Conservation (phyloP, 2,797 vertebrate species). For the Sciurus vulgaris region DNA sequence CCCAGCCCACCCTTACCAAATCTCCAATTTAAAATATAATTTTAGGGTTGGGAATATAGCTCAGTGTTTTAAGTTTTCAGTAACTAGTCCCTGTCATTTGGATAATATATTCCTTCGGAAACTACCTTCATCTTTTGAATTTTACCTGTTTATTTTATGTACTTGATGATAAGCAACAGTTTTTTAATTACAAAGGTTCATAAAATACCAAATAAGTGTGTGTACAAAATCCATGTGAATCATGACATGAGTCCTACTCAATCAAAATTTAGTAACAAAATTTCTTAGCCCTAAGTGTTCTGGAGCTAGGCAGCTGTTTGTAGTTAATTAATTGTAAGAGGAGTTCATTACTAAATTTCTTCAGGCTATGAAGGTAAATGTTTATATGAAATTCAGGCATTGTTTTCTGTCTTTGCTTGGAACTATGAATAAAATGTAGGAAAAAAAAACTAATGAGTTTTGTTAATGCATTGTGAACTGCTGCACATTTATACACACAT, state of each 20-base stretch:
- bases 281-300: not conserved
- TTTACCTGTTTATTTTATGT: constrained; percentile 30
- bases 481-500: constrained; percentile 11
- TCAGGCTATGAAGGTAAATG: not conserved
- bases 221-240: not conserved
- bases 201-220: not conserved
- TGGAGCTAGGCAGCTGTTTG: not conserved
- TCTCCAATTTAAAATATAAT: not conserved
- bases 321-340: constrained; percentile 14
- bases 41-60: not conserved
- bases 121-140: constrained; percentile 38
- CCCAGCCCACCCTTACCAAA: not conserved
- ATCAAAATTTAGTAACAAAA: constrained; percentile 50
- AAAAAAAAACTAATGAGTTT: not conserved
- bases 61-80: not conserved
- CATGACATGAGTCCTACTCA: not conserved
- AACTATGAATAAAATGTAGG: not conserved
- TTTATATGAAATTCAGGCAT: constrained; percentile 16
- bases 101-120: constrained; percentile 17
- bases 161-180: constrained; percentile 27
- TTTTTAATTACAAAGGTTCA: constrained; percentile 15
- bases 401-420: not conserved
- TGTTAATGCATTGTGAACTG: not conserved
- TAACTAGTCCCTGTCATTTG: not conserved
- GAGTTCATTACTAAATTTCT: constrained; percentile 45